phyloP scores from a whole-genome alignment of 1,140 invertebrate species.

The Drosophila erecta region DNA sequence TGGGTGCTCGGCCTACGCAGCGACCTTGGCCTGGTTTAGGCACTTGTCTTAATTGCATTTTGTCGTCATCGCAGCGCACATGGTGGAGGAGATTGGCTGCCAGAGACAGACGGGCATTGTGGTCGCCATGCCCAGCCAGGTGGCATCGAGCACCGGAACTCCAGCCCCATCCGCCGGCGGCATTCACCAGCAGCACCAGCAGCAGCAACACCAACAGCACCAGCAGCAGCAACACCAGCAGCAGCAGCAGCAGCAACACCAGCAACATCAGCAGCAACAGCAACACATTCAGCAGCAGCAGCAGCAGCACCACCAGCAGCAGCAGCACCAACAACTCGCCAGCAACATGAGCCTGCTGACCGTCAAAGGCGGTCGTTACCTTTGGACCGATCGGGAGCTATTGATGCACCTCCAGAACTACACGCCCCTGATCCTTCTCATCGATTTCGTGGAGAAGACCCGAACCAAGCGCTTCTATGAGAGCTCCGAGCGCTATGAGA shows the following conservation, averaged over 20 bases:
- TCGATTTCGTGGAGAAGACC: conserved; percentile 80
- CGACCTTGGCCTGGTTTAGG: conserved; percentile 72
- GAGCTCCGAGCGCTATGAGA: conserved; percentile 77
- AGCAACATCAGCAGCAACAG: conserved; percentile 9
- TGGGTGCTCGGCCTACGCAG: neutral
- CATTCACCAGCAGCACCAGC: conserved; percentile 21
- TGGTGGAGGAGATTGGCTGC: conserved; percentile 70
- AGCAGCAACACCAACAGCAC: conserved; percentile 5
- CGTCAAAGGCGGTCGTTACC: conserved; percentile 60
- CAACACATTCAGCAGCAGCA: conserved; percentile 20
- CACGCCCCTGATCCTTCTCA: conserved; percentile 71
- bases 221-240: neutral
- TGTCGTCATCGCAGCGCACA: conserved; percentile 25
- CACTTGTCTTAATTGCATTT: conserved; percentile 48
- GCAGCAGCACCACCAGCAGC: neutral
- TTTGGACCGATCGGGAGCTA: conserved; percentile 77
- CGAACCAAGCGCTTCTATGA: conserved; percentile 80
- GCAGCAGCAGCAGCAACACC: neutral
- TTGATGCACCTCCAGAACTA: conserved; percentile 81
- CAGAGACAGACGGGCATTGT: conserved; percentile 70
- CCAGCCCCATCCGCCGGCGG: conserved; percentile 19
- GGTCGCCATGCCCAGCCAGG: conserved; percentile 61
- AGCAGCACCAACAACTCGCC: conserved; percentile 50
- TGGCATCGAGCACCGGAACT: conserved; percentile 35
- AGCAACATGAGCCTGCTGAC: conserved; percentile 64